Evolutionary conservation across 2,797 vertebrate genomes (phyloP), one percentile per base, ranked within the genome.

Genomic region (Rallus crepitans): DNA sequence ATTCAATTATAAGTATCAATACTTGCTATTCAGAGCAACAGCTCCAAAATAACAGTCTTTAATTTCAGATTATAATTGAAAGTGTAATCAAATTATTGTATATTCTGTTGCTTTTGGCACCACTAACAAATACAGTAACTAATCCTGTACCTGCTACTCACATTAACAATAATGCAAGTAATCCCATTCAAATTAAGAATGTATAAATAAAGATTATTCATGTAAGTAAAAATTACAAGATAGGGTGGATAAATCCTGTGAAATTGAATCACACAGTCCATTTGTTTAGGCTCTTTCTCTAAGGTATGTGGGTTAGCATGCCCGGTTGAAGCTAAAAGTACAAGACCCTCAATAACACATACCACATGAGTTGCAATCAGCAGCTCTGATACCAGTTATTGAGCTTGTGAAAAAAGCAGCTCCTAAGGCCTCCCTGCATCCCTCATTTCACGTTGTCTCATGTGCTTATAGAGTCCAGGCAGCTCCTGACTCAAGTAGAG

Each of bases 61-160:
- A 83, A 94, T 95, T 96, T 97, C 87, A 94, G 89, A 94, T 91
- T 94, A 91, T 94, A 97, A 95, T 96, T 97, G 91, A 93, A 97
- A 96, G 66, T 89, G 53, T 48, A 84, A 72, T 75, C 63, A 93
- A 87, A 95, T 89, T 96, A 92, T 77, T 90, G 57, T 60, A 89
- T 82, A 70, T 93, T 93, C 50, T 95, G n/a, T 79, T 35, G 23
- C 76, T 95, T 95, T 91, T 86, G 57, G 93, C 28, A 84, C 14
- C 50, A 83, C 63, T 92, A 85, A 90, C 76, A 96, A 94, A 89
- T 35, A 92, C 35, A 75, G 68, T 68, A 96, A 94, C 69, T 96
- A 92, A 93, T 93, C 93, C 84, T 89, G 61, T 87, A 95, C 65
- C 68, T 95, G 48, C 66, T 80, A 89, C 86, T 89, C 78, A 72